Conservation (phyloP, 2,797 vertebrate species). For the Valencia hispanica region DNA sequence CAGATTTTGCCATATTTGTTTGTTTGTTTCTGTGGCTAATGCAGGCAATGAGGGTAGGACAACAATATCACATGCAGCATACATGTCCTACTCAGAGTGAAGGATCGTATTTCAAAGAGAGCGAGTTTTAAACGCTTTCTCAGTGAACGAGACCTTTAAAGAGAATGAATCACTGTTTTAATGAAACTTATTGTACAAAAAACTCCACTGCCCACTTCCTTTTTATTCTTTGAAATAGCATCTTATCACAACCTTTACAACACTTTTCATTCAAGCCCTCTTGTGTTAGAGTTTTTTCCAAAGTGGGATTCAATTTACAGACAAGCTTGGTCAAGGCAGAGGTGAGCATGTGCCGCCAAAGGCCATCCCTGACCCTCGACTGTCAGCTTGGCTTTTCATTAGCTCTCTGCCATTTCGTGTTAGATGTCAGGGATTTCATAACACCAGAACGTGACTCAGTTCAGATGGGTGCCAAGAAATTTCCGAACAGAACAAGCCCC, state of each 20-base stretch:
- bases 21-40: too few relatives aligned
- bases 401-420: conserved; percentile 48
- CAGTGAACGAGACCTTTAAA: too few relatives aligned
- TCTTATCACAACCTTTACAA: conserved; percentile 16
- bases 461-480: conserved; percentile 39
- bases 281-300: conserved; percentile 23
- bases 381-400: conserved; percentile 65
- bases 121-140: too few relatives aligned
- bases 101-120: too few relatives aligned
- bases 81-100: too few relatives aligned
- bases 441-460: conserved; percentile 42
- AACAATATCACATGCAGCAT: too few relatives aligned
- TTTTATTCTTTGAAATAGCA: neutral
- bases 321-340: conserved; percentile 35
- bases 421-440: conserved; percentile 55
- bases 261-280: conserved; percentile 15
- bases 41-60: too few relatives aligned
- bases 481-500: conserved; percentile 15
- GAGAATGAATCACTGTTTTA: neutral
- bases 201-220: neutral
- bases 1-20: too few relatives aligned
- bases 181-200: neutral
- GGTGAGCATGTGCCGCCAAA: conserved; percentile 40
- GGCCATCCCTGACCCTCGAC: conserved; percentile 34
- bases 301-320: conserved; percentile 42